These are phyloP conservation scores for Tholera decimalis DNA, from an alignment of 2,888 invertebrate species.

Conservation along the genomic window DNA sequence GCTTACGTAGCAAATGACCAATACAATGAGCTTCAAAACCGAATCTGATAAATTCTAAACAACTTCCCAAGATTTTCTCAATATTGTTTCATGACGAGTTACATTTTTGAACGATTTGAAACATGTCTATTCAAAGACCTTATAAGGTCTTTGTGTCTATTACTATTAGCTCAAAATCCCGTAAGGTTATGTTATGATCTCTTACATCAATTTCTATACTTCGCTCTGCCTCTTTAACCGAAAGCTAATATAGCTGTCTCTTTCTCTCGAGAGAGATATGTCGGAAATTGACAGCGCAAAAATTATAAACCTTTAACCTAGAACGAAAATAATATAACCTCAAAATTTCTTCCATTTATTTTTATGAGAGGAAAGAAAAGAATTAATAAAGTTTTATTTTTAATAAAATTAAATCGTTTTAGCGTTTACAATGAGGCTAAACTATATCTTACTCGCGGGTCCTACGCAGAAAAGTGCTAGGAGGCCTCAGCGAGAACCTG, in stretches of 20 bases:
- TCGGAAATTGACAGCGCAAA: neutral
- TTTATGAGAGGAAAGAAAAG: neutral
- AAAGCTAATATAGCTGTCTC: neutral
- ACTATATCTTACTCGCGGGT: conserved; percentile 72
- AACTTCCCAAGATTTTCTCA: too few species aligned
- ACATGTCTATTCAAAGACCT: conserved; percentile 3
- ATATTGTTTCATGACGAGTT: neutral
- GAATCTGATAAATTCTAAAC: neutral
- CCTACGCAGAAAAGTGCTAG: conserved; percentile 75
- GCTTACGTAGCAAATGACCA: too few species aligned
- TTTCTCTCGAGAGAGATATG: neutral
- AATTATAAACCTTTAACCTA: neutral
- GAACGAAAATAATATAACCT: conserved; percentile 35
- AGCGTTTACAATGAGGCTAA: conserved; percentile 77
- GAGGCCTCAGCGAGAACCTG: conserved; percentile 85
- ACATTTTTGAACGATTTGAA: conserved; percentile 26
- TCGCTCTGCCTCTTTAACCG: neutral
- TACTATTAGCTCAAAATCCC: too few species aligned
- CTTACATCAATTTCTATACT: neutral
- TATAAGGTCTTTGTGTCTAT: too few species aligned
- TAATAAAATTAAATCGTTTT: conserved; percentile 4
- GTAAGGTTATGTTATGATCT: accelerated
- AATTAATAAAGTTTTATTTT: conserved; percentile 9
- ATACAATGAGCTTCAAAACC: too few species aligned
- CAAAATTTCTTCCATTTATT: neutral